Conservation (phyloP, 2,888 invertebrate species). For the Orthosia gracilis region DNA sequence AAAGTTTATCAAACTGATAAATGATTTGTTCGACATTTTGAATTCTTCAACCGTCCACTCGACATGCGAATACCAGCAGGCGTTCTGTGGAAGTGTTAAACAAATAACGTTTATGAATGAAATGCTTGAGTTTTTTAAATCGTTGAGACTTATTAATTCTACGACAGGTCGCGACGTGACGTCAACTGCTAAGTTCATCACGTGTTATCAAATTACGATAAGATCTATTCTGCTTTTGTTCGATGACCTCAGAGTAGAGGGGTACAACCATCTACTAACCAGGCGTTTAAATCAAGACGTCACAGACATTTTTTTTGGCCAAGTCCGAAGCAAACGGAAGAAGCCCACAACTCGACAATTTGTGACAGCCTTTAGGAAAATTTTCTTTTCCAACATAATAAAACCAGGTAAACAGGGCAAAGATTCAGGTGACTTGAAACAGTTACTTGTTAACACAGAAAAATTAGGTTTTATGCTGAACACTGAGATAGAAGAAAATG, state of each 20-base stretch:
- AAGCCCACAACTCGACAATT: slow-evolving; percentile 50
- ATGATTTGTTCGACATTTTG: slow-evolving; percentile 57
- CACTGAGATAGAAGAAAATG: slow-evolving; percentile 39
- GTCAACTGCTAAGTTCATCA: slow-evolving; percentile 40
- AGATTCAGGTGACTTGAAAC: slow-evolving; percentile 31
- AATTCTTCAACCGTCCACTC: slow-evolving; percentile 52
- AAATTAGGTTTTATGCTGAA: slow-evolving; percentile 44
- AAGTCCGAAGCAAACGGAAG: slow-evolving; percentile 42
- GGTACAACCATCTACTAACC: slow-evolving; percentile 48
- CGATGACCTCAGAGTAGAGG: slow-evolving; percentile 56
- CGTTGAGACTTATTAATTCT: slow-evolving; percentile 45
- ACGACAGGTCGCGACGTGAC: slow-evolving; percentile 51
- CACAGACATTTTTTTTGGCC: slow-evolving; percentile 46
- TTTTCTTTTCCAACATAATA: slow-evolving; percentile 54
- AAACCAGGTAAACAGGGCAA: slow-evolving; percentile 53
- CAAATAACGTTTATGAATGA: slow-evolving; percentile 52
- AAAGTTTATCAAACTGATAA: slow-evolving; percentile 54
- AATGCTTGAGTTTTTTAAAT: slow-evolving; percentile 52
- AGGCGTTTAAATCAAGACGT: slow-evolving; percentile 52
- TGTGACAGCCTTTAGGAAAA: slow-evolving; percentile 50
- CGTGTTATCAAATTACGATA: slow-evolving; percentile 55
- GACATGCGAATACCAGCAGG: slow-evolving; percentile 52
- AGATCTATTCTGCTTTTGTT: slow-evolving; percentile 55
- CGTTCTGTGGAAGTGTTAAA: slow-evolving; percentile 45
- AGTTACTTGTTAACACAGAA: slow-evolving; percentile 53